phyloP scores from a whole-genome alignment of 2,113 vertebrate genomes.

The Synchiropus splendidus region DNA sequence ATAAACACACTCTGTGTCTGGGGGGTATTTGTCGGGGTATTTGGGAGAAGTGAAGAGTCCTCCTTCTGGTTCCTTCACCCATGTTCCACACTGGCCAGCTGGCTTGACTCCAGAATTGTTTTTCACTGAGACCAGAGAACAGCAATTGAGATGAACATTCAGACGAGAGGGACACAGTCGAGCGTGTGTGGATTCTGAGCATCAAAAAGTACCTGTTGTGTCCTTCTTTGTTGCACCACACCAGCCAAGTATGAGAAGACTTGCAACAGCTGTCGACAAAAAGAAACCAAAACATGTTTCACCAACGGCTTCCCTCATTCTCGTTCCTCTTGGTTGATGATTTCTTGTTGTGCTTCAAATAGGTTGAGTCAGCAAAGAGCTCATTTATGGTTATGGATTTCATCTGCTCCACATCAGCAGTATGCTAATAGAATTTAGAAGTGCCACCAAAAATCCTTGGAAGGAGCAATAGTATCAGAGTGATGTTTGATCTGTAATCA shows the following conservation, averaged over 20 bases:
- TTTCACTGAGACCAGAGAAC: constrained; percentile 70
- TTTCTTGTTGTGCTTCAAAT: not conserved
- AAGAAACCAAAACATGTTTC: constrained; percentile 8
- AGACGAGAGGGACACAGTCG: not conserved
- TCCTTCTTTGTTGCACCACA: constrained; percentile 94
- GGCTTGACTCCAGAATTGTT: constrained; percentile 87
- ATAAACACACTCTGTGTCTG: constrained; percentile 93
- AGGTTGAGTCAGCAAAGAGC: constrained; percentile 22
- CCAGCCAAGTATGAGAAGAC: constrained; percentile 94
- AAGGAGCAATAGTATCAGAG: not conserved
- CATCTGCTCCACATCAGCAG: constrained; percentile 1
- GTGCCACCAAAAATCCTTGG: not conserved
- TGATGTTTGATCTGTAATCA: too few relatives aligned
- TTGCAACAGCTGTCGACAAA: constrained; percentile 88
- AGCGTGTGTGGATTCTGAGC: not conserved
- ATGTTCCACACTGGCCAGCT: constrained; percentile 89
- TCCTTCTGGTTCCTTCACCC: constrained; percentile 94
- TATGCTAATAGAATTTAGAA: constrained; percentile 1
- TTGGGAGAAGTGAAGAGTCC: constrained; percentile 97
- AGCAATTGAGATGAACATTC: not conserved
- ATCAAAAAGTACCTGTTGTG: constrained; percentile 72
- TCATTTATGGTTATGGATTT: constrained; percentile 3
- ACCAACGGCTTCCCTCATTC: not conserved
- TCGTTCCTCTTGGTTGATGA: too few relatives aligned
- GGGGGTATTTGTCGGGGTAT: constrained; percentile 96